phyloP scores from a whole-genome alignment of 2,888 invertebrate genomes.

The Plagodis pulveraria region DNA sequence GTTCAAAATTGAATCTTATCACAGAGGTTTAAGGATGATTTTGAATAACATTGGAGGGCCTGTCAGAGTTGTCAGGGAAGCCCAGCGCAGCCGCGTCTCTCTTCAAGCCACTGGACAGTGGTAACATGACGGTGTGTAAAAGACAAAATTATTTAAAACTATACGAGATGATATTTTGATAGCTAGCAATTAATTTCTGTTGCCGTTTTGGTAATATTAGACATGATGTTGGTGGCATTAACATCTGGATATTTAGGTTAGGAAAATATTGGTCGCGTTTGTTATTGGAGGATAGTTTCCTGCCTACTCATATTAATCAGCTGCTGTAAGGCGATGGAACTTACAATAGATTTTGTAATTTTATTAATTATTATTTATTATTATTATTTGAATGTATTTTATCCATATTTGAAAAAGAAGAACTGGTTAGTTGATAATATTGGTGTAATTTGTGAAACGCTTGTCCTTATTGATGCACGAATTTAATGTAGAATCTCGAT shows the following conservation, averaged over 20 bases:
- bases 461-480: too few species aligned
- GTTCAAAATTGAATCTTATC: constrained; percentile 22
- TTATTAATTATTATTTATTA: too few species aligned
- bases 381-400: too few species aligned
- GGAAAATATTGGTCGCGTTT: constrained; percentile 11
- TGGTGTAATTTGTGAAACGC: too few species aligned
- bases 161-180: constrained; percentile 39
- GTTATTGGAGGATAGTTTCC: neutral
- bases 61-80: constrained; percentile 47
- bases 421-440: too few species aligned
- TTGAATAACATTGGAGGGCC: constrained; percentile 1
- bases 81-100: constrained; percentile 62
- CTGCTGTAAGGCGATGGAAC: too few species aligned
- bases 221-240: constrained; percentile 20
- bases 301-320: neutral
- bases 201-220: constrained; percentile 29
- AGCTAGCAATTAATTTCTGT: constrained; percentile 36
- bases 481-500: too few species aligned
- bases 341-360: too few species aligned
- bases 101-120: constrained; percentile 55
- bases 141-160: constrained; percentile 35
- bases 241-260: constrained; percentile 29
- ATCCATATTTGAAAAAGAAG: too few species aligned
- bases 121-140: constrained; percentile 49
- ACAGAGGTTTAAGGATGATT: constrained; percentile 6